A percentile compares a stretch with the other conserved stretches of the same genome.
phyloP scores from a whole-genome alignment of 2,113 vertebrate genomes.

The Lipophrys pholis region DNA sequence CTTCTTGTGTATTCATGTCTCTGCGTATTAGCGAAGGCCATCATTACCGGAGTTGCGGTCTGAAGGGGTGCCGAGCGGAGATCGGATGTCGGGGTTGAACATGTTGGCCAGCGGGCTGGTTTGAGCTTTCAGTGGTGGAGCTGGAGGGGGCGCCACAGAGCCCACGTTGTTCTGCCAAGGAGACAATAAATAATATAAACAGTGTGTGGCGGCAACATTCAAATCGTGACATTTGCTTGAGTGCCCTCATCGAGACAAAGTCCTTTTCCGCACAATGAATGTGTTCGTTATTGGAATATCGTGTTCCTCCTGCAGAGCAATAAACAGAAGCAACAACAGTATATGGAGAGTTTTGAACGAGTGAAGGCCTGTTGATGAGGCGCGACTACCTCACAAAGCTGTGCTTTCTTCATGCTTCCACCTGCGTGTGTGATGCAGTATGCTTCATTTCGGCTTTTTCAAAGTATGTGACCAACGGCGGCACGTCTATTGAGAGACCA shows the following conservation, averaged over 20 bases:
- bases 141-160: constrained; percentile 86
- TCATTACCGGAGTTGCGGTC: constrained; percentile 83
- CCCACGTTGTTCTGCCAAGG: constrained; percentile 69
- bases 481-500: too few species aligned
- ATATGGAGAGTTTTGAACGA: constrained; percentile 14
- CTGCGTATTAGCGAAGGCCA: background rate
- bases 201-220: background rate
- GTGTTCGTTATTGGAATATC: background rate
- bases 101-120: constrained; percentile 92
- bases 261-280: background rate
- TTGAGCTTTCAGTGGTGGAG: constrained; percentile 85
- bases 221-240: background rate
- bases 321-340: constrained; percentile 27
- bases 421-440: too few species aligned
- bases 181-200: background rate
- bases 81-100: constrained; percentile 87
- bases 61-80: constrained; percentile 66
- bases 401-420: too few species aligned
- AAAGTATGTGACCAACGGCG: too few species aligned
- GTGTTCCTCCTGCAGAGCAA: background rate
- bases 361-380: constrained; percentile 14
- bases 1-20: background rate
- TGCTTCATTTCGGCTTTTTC: too few species aligned
- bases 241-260: background rate
- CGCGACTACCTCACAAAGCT: constrained; percentile 7